Evolutionary conservation across 53 echinoderm and acorn worm species (phyloP), one percentile per base, ranked within the genome.

Genomic region (Echinarachnius parma): DNA sequence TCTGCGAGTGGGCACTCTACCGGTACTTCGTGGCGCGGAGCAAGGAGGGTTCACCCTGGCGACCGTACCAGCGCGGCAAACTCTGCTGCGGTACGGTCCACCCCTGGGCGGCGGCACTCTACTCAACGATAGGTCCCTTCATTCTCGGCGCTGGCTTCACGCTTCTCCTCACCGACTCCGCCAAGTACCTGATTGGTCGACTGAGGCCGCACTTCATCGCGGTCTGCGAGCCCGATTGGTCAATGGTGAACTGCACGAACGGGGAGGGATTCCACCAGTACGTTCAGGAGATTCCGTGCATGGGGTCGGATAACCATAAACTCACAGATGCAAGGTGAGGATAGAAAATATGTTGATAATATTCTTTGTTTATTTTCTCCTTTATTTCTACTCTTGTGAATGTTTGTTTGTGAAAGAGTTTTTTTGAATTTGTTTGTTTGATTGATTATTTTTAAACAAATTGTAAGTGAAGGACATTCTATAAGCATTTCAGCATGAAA

Each of bases 131-230:
- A 21, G 81, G 81, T 32, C 77, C 88, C 8, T 87, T 98, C 58
- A 60, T 75, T 2, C 79, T 91, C 47, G 91, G 91, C 5, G 77
- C 39, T 2, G 59, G 28, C 0, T 46, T 83, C 18, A 85, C 72
- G 11, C 60, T 85, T 48, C 75, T 88, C 4, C 48, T 92, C 3
- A 98, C 98, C 11, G 88, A 98, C 31, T 36, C 48, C 25, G 75
- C 60, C 33, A 98, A 98, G 83, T 86, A 71, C 63, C 23, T 85
- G 57, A 71, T 98, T 31, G 91, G 98, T 27, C 77, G 91, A 28
- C 49, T 92, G 42, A 58, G 98, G 67, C 91, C 98, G 9, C 85
- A 92, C 59, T 98, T 87, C 56, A 47, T 98, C 22, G 14, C 54
- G 1, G 86, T 92, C 30, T 98, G 98, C 48, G 56, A 74, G 14